Evolutionary conservation across 1,140 invertebrate genomes (phyloP), one percentile per base, ranked within the genome.

Genomic region (Heliconius melpomene): DNA sequence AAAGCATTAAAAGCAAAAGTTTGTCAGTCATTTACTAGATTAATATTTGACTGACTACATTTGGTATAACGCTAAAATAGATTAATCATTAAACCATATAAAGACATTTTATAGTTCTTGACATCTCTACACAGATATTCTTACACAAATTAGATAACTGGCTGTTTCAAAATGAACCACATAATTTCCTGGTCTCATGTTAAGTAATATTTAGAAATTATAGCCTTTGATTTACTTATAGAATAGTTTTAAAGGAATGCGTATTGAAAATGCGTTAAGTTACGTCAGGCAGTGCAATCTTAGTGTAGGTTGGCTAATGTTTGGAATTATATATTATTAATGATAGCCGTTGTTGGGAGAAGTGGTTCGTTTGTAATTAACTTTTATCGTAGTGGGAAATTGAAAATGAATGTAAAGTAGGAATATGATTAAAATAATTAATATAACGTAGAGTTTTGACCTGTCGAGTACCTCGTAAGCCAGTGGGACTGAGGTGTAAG

Each of bases 161-260:
- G 23, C 11, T 74, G 52, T 81, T 81, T 81, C 75, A 81, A 81
- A 78, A 81, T 79, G 50, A 40, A 57, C 60, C 36, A 8, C 29
- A 74, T 72, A 79, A 78, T 54, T 77, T 81, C 79, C 79, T 81
- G 66, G 72, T 81, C 54, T 20, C 40, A 20, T 13, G 75, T 81
- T 81, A 70, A 81, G 79, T 81, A 81, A 80, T 80, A 72, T 70
- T 52, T 18, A 72, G 52, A 60, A 81, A 81, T 81, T 77, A 81
- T 79, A 79, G 79, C 29, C 66, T 79, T 7, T 72, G 74, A 76
- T 75, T 75, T 79, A 76, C 46, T 50, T 77, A 77, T 40, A 29
- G 57, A 18, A 46, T 52, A 66, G 71, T 54, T 75, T 70, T 20
- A 26, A 70, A n/a, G 29, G 78, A 23, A 66, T 79, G 32, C 20